Conservation (phyloP, 1,140 invertebrate species). For the Venturia canescens region DNA sequence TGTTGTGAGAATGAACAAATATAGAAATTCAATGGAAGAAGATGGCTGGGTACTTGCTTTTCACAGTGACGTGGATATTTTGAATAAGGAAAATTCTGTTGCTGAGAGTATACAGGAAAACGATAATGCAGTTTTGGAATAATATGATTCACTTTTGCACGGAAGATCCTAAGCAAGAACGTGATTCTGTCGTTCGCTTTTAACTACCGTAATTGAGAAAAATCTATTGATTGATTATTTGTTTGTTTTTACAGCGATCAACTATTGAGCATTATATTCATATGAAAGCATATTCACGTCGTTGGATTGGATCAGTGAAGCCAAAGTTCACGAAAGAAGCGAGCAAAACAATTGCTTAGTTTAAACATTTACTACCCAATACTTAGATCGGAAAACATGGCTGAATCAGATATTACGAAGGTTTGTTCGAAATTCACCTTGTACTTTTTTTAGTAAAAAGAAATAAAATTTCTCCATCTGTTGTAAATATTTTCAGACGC, state of each 20-base stretch:
- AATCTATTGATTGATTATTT: neutral
- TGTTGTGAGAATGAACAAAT: slow-evolving; percentile 98
- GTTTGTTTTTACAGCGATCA: slow-evolving; percentile 83
- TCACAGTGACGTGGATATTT: slow-evolving; percentile 85
- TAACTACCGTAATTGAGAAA: too few species aligned
- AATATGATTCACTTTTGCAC: slow-evolving; percentile 94
- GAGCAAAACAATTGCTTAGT: slow-evolving; percentile 93
- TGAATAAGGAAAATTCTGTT: slow-evolving; percentile 88
- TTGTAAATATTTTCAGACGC: slow-evolving; percentile 83
- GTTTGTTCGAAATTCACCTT: slow-evolving; percentile 74
- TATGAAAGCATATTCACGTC: slow-evolving; percentile 98
- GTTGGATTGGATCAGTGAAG: slow-evolving; percentile 94
- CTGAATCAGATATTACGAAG: slow-evolving; percentile 90
- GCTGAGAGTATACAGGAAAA: slow-evolving; percentile 80
- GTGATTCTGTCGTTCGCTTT: slow-evolving; percentile 67
- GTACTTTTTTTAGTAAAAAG: neutral
- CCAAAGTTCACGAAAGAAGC: slow-evolving; percentile 94
- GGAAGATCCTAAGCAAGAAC: slow-evolving; percentile 85
- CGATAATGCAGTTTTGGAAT: slow-evolving; percentile 90
- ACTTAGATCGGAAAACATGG: slow-evolving; percentile 90
- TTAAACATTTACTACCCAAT: slow-evolving; percentile 95
- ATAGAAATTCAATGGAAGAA: slow-evolving; percentile 92
- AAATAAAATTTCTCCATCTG: slow-evolving; percentile 10
- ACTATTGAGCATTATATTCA: slow-evolving; percentile 94
- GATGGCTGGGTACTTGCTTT: slow-evolving; percentile 96